These are phyloP conservation scores for Halichondria panicea DNA, from an alignment of 37 sponge, comb jelly and placozoan species.

Conservation along the genomic window DNA sequence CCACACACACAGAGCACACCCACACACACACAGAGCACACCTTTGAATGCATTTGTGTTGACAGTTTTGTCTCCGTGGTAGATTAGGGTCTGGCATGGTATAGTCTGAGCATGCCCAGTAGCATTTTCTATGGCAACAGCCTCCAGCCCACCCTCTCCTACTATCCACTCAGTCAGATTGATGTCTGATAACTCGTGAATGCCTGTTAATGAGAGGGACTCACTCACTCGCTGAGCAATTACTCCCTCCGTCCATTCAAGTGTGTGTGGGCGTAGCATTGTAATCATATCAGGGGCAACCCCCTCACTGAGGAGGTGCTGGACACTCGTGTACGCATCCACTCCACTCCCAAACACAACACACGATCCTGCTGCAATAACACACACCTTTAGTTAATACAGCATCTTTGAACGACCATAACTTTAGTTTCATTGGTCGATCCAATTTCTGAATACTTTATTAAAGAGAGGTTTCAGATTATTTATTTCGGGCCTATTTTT, in stretches of 20 bases:
- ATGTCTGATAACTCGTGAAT: no score
- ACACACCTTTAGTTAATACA: no score
- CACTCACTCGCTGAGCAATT: conserved; percentile 48
- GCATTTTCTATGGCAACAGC: neutral
- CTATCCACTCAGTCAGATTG: neutral
- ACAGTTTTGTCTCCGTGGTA: conserved; percentile 68
- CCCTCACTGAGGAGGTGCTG: conserved; percentile 37
- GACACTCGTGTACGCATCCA: conserved; percentile 59
- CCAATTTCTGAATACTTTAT: no score
- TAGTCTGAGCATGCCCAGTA: neutral
- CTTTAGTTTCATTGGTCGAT: no score
- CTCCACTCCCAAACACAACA: conserved; percentile 64
- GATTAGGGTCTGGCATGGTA: conserved; percentile 30
- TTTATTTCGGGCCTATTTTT: no score
- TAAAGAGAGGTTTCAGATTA: no score
- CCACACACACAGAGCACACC: no score
- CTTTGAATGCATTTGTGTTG: conserved; percentile 71
- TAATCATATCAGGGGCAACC: conserved; percentile 33
- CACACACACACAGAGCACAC: no score
- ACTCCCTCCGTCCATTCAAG: conserved; percentile 55
- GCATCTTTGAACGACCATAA: no score
- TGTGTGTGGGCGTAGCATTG: conserved; percentile 46
- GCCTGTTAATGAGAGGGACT: conserved; percentile 48
- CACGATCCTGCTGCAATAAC: conserved; percentile 14
- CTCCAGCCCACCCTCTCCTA: conserved; percentile 1